A percentile compares a stretch with the other conserved stretches of the same genome.
These are phyloP conservation scores for Drosophila sp. DNA, from an alignment of 1,140 invertebrate species.

Conservation along the genomic window DNA sequence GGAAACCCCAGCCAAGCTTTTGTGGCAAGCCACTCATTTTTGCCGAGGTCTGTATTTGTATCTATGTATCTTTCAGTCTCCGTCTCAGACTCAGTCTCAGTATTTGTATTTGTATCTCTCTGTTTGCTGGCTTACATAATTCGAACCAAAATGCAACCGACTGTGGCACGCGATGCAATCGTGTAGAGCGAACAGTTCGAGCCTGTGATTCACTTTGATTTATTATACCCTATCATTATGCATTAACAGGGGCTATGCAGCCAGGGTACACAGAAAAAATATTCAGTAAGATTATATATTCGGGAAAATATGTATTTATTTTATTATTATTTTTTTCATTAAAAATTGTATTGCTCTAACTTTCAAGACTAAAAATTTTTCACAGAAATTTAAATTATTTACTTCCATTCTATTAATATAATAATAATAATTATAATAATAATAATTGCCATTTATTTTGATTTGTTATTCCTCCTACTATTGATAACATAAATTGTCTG, in stretches of 20 bases:
- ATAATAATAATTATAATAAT: too few relatives aligned
- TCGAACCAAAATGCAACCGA: constrained; percentile 50
- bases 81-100: background rate
- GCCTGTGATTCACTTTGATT: constrained; percentile 38
- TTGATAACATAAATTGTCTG: too few relatives aligned
- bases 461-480: too few relatives aligned
- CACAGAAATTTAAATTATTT: too few relatives aligned
- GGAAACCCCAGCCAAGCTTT: constrained; percentile 66
- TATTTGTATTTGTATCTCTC: constrained; percentile 20
- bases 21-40: constrained; percentile 28
- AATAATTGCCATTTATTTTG: too few relatives aligned
- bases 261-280: background rate
- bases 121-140: constrained; percentile 65
- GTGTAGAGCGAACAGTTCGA: constrained; percentile 32
- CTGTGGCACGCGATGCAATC: constrained; percentile 54
- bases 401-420: too few relatives aligned
- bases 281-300: too few relatives aligned
- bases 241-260: background rate
- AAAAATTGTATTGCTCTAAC: too few relatives aligned
- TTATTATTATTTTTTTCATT: too few relatives aligned
- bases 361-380: too few relatives aligned
- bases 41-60: constrained; percentile 4
- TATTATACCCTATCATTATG: constrained; percentile 4
- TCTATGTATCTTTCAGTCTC: constrained; percentile 3
- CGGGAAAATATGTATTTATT: too few relatives aligned